Evolutionary conservation across 2,888 invertebrate genomes (phyloP), one percentile per base, ranked within the genome.

Genomic region (Podotricha telesiphe): DNA sequence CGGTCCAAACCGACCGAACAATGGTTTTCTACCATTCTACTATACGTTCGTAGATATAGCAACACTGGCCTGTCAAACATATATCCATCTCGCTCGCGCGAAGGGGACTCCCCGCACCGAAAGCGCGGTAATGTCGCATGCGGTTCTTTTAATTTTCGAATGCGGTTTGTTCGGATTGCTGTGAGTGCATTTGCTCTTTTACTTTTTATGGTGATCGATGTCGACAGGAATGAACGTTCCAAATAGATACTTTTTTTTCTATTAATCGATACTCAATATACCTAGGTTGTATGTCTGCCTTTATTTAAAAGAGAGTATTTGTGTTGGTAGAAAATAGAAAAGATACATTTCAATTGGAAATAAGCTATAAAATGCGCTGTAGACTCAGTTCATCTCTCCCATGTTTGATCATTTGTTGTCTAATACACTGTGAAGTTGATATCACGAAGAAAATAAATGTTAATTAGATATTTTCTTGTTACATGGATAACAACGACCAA

Each of bases 101-200:
- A 74, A n/a, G 70, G 34, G 28, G 19, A 17, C 22, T 68, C 47
- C 68, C 71, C 66, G 69, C 83, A 84, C 86, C 84, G 85, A 88
- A 86, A 86, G 85, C 81, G 80, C 82, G 82, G 79, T 77, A 82
- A 82, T 85, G 86, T 86, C 85, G 86, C 83, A 82, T 83, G 85
- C 84, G 86, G 85, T 85, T 82, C 86, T 89, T 91, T 91, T 90
- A 89, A 89, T 91, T 90, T 90, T 86, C 85, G 89, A 90, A 90
- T 88, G 90, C 82, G 87, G 88, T 88, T 87, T 88, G 86, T 86
- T 82, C 82, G 83, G 86, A 87, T 87, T 83, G 83, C 82, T 82
- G 86, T 79, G 72, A 77, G 74, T 74, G 77, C 73, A 78, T 77
- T 78, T 76, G 73, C 77, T 76, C 67, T 70, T 70, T 73, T 70